Conservation (phyloP, 2,888 invertebrate species). For the Kryphioiulus occultus region DNA sequence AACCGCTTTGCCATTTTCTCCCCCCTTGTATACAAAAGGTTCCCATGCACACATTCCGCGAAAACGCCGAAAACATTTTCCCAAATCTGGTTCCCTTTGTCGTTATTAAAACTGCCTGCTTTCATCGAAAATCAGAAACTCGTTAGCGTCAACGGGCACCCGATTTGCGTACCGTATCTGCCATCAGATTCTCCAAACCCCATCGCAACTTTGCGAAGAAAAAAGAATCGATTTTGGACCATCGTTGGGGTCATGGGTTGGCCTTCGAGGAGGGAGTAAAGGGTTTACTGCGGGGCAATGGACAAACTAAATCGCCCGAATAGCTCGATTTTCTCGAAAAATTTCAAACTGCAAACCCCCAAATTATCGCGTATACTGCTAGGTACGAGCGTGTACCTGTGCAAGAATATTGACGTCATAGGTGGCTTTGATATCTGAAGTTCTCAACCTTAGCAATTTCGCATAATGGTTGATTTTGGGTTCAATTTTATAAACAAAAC, state of each 20-base stretch:
- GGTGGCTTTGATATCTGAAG: too few species aligned
- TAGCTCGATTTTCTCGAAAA: too few species aligned
- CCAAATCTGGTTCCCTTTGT: slow-evolving; percentile 36
- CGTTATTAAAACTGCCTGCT: not conserved
- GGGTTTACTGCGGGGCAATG: too few species aligned
- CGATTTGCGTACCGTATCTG: not conserved
- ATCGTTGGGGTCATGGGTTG: not conserved
- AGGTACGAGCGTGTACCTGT: too few species aligned
- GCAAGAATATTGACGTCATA: too few species aligned
- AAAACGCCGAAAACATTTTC: slow-evolving; percentile 30
- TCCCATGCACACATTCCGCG: slow-evolving; percentile 44
- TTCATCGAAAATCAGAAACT: not conserved
- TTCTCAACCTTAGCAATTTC: too few species aligned
- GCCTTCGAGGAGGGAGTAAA: not conserved
- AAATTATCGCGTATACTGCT: too few species aligned
- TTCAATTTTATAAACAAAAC: too few species aligned
- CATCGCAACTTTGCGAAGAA: not conserved
- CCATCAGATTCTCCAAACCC: not conserved
- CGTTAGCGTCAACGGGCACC: not conserved
- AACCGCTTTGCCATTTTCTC: not conserved
- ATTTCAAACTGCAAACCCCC: too few species aligned
- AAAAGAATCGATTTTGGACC: not conserved
- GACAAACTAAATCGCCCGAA: too few species aligned
- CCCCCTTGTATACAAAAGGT: slow-evolving; percentile 14
- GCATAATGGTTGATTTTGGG: too few species aligned